These are phyloP conservation scores for Hippopotamyrus pictus DNA, from an alignment of 2,797 vertebrate species.

Conservation along the genomic window DNA sequence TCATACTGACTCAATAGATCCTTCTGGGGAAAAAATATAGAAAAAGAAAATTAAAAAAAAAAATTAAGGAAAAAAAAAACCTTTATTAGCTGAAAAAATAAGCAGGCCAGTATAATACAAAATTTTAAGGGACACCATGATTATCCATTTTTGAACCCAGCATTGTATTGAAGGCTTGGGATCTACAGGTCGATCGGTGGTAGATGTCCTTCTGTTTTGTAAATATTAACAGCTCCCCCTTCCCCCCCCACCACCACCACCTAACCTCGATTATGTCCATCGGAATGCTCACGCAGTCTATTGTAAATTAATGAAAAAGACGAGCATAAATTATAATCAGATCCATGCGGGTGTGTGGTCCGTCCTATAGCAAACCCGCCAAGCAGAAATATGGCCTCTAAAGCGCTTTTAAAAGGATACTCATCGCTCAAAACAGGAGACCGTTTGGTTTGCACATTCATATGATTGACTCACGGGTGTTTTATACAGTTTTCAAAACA, in stretches of 20 bases:
- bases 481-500: conserved; percentile 89
- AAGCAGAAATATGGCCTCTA: conserved; percentile 87
- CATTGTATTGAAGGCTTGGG: not conserved
- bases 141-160: not conserved
- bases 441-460: conserved; percentile 85
- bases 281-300: conserved; percentile 56
- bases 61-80: not conserved
- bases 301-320: conserved; percentile 97
- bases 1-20: not conserved
- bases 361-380: conserved; percentile 77
- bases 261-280: conserved; percentile 1
- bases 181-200: not conserved
- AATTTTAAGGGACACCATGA: not conserved
- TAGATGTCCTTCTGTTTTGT: not conserved
- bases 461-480: conserved; percentile 97
- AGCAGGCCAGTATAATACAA: not conserved
- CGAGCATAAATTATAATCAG: conserved; percentile 99
- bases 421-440: conserved; percentile 77
- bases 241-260: not conserved
- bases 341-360: conserved; percentile 96
- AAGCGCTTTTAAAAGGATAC: conserved; percentile 60
- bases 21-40: not conserved
- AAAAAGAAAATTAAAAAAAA: not conserved
- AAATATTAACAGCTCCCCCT: not conserved
- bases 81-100: not conserved